A percentile compares a stretch with the other conserved stretches of the same genome.
These are phyloP conservation scores for Rhinichthys klamathensis DNA, from an alignment of 2,113 vertebrate genomes.

Conservation along the genomic window DNA sequence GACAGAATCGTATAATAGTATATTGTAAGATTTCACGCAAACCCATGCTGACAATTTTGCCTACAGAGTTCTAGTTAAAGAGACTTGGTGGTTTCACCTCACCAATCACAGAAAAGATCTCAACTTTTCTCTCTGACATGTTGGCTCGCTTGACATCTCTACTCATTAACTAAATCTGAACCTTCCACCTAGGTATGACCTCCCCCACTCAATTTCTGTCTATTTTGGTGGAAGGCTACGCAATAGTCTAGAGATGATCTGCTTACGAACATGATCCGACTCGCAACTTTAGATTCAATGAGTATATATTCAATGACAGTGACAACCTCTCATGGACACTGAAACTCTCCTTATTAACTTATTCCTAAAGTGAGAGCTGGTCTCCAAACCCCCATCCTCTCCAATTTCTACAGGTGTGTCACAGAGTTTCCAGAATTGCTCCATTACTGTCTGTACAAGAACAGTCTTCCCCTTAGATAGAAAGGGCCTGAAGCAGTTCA, in stretches of 20 bases:
- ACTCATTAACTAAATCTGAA: slow-evolving; percentile 32
- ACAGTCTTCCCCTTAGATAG: slow-evolving; percentile 8
- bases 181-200: background rate
- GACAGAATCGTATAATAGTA: background rate
- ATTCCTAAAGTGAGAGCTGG: background rate
- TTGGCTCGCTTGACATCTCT: slow-evolving; percentile 27
- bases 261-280: background rate
- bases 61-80: background rate
- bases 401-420: slow-evolving; percentile 18
- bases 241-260: background rate
- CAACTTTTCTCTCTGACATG: slow-evolving; percentile 20
- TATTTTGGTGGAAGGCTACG: slow-evolving; percentile 1
- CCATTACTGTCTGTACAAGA: slow-evolving; percentile 20
- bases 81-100: slow-evolving; percentile 21
- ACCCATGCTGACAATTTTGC: background rate
- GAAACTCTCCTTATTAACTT: slow-evolving; percentile 24
- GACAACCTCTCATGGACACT: slow-evolving; percentile 24
- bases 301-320: slow-evolving; percentile 22
- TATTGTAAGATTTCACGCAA: background rate
- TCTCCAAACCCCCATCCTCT: slow-evolving; percentile 15
- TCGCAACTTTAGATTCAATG: background rate
- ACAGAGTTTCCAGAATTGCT: background rate
- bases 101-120: slow-evolving; percentile 17
- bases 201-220: background rate
- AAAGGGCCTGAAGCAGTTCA: slow-evolving; percentile 12